Evolutionary conservation across 2,113 vertebrate species (phyloP).

Genomic region (Xyrauchen texanus): DNA sequence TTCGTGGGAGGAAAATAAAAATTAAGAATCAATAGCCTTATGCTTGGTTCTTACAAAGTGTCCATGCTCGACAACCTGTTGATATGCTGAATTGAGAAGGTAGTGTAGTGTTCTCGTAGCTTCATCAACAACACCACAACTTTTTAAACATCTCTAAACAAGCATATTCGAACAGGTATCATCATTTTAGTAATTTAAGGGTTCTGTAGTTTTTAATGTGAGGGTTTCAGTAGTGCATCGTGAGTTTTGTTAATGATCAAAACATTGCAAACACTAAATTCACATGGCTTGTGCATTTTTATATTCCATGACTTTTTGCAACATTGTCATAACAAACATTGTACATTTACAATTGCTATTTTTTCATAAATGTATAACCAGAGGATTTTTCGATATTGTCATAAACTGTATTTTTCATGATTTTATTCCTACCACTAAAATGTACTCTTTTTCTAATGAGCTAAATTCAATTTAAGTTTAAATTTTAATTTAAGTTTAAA

Average conservation of each 20-base stretch:
- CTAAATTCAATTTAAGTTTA: no score
- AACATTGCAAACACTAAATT: neutral
- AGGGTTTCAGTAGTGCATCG: neutral
- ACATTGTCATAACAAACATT: no score
- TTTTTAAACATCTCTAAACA: neutral
- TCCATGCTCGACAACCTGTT: constrained; percentile 41
- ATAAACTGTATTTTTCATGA: neutral
- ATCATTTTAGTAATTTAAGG: no score
- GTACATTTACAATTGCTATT: neutral
- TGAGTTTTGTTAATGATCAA: no score
- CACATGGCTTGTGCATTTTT: neutral
- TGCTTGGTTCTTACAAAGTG: neutral
- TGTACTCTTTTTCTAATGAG: neutral
- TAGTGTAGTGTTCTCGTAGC: no score
- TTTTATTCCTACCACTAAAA: neutral
- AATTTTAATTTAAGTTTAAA: no score
- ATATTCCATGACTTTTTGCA: neutral
- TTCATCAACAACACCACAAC: neutral
- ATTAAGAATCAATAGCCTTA: no score
- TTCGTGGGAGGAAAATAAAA: neutral
- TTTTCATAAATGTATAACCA: neutral
- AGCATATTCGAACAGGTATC: no score
- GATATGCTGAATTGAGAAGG: no score
- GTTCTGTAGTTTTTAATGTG: neutral
- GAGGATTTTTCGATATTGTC: neutral